Conservation (phyloP, 2,797 vertebrate species). For the Tenualosa ilisha region DNA sequence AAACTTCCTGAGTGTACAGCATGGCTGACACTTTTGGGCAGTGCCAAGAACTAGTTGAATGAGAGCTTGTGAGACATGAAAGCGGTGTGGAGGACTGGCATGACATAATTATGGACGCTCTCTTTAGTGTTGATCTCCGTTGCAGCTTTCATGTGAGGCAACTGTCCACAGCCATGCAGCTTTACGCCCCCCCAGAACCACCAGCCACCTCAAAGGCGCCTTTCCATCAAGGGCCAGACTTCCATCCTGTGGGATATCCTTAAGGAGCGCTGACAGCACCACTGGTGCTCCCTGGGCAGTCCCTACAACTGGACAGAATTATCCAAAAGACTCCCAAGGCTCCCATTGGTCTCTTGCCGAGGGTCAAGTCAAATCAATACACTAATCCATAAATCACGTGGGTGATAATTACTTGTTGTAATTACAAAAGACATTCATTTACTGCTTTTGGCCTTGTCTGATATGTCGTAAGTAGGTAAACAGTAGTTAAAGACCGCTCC, state of each 20-base stretch:
- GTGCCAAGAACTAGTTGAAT: slow-evolving; percentile 57
- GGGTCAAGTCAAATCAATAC: slow-evolving; percentile 79
- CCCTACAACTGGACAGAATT: neutral
- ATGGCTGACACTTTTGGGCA: slow-evolving; percentile 47
- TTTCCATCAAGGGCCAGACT: slow-evolving; percentile 52
- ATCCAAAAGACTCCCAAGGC: slow-evolving; percentile 54
- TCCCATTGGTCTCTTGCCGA: slow-evolving; percentile 59
- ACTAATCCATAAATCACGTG: slow-evolving; percentile 76
- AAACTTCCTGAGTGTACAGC: neutral
- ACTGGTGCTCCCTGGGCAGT: neutral
- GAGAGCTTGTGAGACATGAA: slow-evolving; percentile 71
- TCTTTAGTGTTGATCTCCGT: slow-evolving; percentile 48
- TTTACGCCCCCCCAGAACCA: slow-evolving; percentile 44
- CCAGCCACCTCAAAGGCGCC: slow-evolving; percentile 58
- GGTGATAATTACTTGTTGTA: slow-evolving; percentile 77
- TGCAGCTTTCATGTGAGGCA: slow-evolving; percentile 49
- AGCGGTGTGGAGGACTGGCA: slow-evolving; percentile 47
- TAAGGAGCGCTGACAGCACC: slow-evolving; percentile 56
- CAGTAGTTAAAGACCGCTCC: slow-evolving; percentile 68
- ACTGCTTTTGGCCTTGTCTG: slow-evolving; percentile 71
- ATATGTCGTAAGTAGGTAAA: slow-evolving; percentile 63
- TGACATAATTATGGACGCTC: slow-evolving; percentile 59
- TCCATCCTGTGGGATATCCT: slow-evolving; percentile 56
- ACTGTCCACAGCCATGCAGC: slow-evolving; percentile 60
- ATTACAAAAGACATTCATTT: slow-evolving; percentile 79